Evolutionary conservation across 2,888 invertebrate species (phyloP), one percentile per base, ranked within the genome.

Genomic region (Amiota minor): DNA sequence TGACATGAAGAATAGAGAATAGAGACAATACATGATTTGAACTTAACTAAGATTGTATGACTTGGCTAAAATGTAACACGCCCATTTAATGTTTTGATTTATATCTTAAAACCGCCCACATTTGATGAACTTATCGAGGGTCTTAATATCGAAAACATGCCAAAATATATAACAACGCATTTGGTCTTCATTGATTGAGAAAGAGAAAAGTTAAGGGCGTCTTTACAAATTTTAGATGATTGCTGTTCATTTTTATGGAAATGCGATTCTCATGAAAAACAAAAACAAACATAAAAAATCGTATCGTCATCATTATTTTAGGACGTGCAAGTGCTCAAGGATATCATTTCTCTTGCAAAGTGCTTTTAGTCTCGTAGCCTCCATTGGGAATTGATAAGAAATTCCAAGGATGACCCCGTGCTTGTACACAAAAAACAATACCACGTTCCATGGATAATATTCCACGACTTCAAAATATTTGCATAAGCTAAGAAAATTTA

Each of bases 61-160:
- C 35, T 35, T 35, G 16, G 16, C 49, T 23, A 62, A 46, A 61
- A 70, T 68, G 35, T 1, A 56, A 74, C 80, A 81, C 86, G 86
- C 81, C 86, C 78, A 70, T 20, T 86, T 84, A 84, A 84, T 84
- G 84, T 75, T 81, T 84, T 84, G 83, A 84, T 84, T 83, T 84
- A 83, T 80, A 46, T 70, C 16, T 35, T 16, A 14, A 53, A 53
- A 16, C 53, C 16, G 53, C n/a, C 53, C 14, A 16, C 53, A 53
- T 2, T n/a, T 53, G 14, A 16, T 14, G 53, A 14, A 2, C 53
- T 14, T 14, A 8, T 53, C 53, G 53, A 53, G 14, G 53, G 16
- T 16, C 16, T 53, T 14, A 9, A n/a, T 10, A 12, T 16, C 49
- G 65, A 12, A 65, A 49, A 65, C 65, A 49, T 49, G 18, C 49